Evolutionary conservation across 2,113 vertebrate genomes (phyloP).

Genomic region (Campylomormyrus numenius): DNA sequence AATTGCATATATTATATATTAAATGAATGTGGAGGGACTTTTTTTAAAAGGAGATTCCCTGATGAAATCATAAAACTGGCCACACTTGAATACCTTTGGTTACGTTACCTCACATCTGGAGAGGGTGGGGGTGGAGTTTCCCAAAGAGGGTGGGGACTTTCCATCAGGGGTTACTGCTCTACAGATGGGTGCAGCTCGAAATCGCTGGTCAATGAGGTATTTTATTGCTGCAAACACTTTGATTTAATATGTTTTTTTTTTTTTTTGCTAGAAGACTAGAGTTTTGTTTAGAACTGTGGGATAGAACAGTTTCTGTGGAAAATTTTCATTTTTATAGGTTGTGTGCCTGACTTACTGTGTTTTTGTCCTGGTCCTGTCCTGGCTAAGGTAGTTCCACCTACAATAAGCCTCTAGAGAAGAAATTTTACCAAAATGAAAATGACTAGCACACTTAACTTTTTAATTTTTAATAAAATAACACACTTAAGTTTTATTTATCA

Average conservation of each 20-base stretch:
- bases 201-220: not conserved
- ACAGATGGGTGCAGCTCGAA: not conserved
- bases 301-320: not conserved
- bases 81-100: not conserved
- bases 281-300: not conserved
- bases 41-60: not conserved
- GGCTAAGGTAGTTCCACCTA: not conserved
- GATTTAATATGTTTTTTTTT: not conserved
- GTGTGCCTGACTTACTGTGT: not conserved
- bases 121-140: not conserved
- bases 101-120: not conserved
- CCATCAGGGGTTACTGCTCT: not conserved
- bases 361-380: not conserved
- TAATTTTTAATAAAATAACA: too few relatives aligned
- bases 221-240: not conserved
- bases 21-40: not conserved
- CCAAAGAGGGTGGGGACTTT: not conserved
- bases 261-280: not conserved
- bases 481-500: not conserved
- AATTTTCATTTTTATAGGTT: not conserved
- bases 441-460: not conserved
- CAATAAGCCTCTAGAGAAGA: not conserved
- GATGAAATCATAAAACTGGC: not conserved
- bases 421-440: not conserved
- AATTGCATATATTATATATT: not conserved